Evolutionary conservation across 2,797 vertebrate species (phyloP).

Genomic region (Trachurus trachurus): DNA sequence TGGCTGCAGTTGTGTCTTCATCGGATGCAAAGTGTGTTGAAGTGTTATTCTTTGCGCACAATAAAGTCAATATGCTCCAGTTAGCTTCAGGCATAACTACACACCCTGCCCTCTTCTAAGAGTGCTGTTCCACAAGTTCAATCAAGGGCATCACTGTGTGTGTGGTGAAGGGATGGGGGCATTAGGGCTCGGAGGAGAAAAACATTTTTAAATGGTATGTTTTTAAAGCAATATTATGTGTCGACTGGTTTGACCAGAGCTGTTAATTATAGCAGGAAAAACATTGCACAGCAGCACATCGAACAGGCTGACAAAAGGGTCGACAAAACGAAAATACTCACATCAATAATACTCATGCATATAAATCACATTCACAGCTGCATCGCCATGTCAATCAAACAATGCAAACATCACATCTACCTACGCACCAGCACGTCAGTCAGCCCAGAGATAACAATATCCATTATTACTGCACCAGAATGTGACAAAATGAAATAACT

Average conservation of each 20-base stretch:
- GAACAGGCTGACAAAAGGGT: background rate
- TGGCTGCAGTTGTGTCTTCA: constrained; percentile 43
- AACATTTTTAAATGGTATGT: too few relatives aligned
- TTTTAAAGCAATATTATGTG: background rate
- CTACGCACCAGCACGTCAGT: too few relatives aligned
- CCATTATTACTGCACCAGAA: too few relatives aligned
- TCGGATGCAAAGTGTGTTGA: constrained; percentile 47
- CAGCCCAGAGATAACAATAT: too few relatives aligned
- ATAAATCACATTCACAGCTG: background rate
- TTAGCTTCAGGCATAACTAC: constrained; percentile 31
- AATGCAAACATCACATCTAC: too few relatives aligned
- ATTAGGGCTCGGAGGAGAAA: background rate
- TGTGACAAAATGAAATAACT: background rate
- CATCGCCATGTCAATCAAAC: background rate
- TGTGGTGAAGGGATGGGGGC: too few relatives aligned
- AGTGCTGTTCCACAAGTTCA: background rate
- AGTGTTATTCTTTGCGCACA: constrained; percentile 28
- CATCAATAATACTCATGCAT: background rate
- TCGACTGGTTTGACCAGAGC: background rate
- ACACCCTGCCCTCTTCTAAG: constrained; percentile 15
- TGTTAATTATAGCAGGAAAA: background rate
- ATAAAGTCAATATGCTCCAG: constrained; percentile 36
- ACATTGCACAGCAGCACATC: background rate
- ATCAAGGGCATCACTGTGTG: background rate
- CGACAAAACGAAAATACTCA: background rate